Conservation (phyloP, 2,113 vertebrate species). For the Coturnix japonica region DNA sequence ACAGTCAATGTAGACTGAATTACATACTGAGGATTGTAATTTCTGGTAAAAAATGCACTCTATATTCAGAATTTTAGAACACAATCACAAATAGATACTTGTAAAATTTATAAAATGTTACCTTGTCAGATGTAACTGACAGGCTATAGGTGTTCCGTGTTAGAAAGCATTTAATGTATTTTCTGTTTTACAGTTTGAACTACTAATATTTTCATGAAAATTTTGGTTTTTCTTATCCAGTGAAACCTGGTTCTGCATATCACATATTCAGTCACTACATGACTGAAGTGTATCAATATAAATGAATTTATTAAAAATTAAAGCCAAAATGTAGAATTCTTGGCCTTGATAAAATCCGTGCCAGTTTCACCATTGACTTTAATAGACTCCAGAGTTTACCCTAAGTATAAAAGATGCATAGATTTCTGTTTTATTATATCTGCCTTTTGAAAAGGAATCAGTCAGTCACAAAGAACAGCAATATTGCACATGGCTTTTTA, state of each 20-base stretch:
- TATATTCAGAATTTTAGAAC: neutral
- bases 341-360: neutral
- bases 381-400: neutral
- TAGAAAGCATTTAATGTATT: neutral
- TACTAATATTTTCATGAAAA: neutral
- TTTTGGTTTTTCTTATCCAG: neutral
- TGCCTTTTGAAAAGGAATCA: neutral
- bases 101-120: neutral
- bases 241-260: neutral
- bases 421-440: neutral
- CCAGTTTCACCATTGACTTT: neutral
- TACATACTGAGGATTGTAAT: neutral
- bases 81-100: neutral
- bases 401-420: neutral
- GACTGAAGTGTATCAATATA: neutral
- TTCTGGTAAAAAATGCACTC: neutral
- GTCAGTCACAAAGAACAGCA: neutral
- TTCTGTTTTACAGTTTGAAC: neutral
- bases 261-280: neutral
- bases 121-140: neutral
- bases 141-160: neutral
- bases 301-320: neutral
- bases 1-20: neutral
- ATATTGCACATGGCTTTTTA: neutral
- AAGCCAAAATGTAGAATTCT: neutral